These are phyloP conservation scores for Cosmopolites sordidus DNA, from an alignment of 2,888 invertebrate species.

Conservation along the genomic window DNA sequence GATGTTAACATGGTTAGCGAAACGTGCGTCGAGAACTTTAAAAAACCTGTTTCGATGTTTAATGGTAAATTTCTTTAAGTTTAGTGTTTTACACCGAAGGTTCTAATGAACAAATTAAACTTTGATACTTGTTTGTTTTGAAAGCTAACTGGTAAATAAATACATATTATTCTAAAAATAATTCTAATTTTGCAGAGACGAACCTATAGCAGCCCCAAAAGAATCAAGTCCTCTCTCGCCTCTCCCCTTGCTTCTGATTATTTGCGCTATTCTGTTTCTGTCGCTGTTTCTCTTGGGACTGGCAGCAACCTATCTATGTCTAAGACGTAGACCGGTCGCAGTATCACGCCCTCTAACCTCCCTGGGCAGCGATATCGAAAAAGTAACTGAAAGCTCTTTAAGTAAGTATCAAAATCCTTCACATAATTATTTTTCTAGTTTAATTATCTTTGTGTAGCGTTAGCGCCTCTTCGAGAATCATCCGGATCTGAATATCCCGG, in stretches of 20 bases:
- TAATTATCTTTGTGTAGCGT: no score
- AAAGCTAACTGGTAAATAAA: no score
- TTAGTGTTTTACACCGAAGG: no score
- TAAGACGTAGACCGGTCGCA: slow-evolving; percentile 75
- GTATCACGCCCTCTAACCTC: slow-evolving; percentile 71
- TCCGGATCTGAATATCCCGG: slow-evolving; percentile 89
- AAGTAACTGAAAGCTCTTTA: slow-evolving; percentile 56
- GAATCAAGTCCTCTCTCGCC: slow-evolving; percentile 55
- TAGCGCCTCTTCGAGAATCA: slow-evolving; percentile 77
- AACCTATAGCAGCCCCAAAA: slow-evolving; percentile 62
- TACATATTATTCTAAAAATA: no score
- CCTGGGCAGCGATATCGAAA: slow-evolving; percentile 65
- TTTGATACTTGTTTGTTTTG: no score
- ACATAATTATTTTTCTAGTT: no score
- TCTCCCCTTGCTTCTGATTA: slow-evolving; percentile 83
- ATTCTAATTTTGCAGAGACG: slow-evolving; percentile 12
- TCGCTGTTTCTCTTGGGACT: slow-evolving; percentile 80
- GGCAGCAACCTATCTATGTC: slow-evolving; percentile 86
- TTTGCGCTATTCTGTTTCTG: slow-evolving; percentile 87
- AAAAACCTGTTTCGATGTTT: no score
- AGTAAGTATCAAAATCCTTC: slow-evolving; percentile 18
- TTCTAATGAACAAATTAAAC: no score
- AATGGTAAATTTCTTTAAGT: no score
- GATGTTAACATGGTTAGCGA: no score
- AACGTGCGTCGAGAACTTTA: no score